Percentiles rank a stretch among this genome's conserved stretches.
Conservation (phyloP, 1,140 invertebrate species). For the Cotesia vestalis region DNA sequence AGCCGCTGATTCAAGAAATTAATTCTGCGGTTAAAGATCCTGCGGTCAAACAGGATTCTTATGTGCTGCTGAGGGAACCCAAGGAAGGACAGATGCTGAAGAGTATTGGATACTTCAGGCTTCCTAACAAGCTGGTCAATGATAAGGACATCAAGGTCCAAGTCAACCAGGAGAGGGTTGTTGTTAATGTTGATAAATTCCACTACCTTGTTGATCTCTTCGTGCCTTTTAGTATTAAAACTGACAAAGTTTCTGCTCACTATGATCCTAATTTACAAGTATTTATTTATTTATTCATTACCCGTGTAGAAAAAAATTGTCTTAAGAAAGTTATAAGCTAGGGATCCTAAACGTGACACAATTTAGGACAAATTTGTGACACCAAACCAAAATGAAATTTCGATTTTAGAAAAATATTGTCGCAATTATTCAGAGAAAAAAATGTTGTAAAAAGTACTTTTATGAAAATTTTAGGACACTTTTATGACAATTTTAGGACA, state of each 20-base stretch:
- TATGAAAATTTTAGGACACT: no score
- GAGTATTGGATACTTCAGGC: constrained; percentile 68
- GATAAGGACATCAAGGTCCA: constrained; percentile 71
- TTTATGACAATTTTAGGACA: no score
- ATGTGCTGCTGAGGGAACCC: constrained; percentile 63
- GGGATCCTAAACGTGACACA: no score
- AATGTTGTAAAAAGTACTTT: no score
- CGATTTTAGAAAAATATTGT: no score
- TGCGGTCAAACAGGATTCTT: constrained; percentile 49
- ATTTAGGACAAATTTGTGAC: no score
- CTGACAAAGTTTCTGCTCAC: constrained; percentile 68
- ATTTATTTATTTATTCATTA: constrained; percentile 7
- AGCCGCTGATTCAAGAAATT: constrained; percentile 69
- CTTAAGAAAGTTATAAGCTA: no score
- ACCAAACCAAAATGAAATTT: no score
- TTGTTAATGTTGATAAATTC: constrained; percentile 70
- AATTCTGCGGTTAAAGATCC: constrained; percentile 42
- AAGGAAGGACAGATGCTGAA: constrained; percentile 58
- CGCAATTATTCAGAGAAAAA: no score
- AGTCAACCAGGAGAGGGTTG: constrained; percentile 76
- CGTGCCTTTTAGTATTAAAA: constrained; percentile 71
- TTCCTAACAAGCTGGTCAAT: constrained; percentile 70
- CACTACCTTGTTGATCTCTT: constrained; percentile 75
- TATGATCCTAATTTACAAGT: constrained; percentile 67
- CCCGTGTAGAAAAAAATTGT: no score